Evolutionary conservation across 2,113 vertebrate species (phyloP), one percentile per base, ranked within the genome.

Genomic region (Myrmophylax atrothorax): DNA sequence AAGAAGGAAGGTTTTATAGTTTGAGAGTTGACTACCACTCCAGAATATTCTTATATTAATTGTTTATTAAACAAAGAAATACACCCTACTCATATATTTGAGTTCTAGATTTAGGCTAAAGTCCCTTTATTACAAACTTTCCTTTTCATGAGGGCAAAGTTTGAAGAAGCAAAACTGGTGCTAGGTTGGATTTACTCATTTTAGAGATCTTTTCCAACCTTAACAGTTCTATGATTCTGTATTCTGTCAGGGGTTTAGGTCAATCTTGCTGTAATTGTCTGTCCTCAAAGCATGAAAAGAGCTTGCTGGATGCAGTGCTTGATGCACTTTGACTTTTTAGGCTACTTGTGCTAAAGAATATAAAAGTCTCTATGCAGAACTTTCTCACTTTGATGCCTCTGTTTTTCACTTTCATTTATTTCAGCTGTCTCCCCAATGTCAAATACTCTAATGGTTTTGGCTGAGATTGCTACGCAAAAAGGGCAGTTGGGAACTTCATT

Each of bases 181-280:
- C 33, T 58, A 58, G 56, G 33, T 58, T 35, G 33, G 12, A n/a
- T 56, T 56, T 56, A 55, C 31, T 31, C 16, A 12, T 55, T 29
- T 55, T 31, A 31, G 52, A 55, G 52, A 31, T 56, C 55, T 56
- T 31, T 31, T 56, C 55, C 18, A 56, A 31, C 19, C 31, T 56
- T n/a, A 56, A 56, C 19, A 56, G 33, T 56, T 56, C 55, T n/a
- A 22, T 33, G 55, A 56, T 14, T 56, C 33, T 56, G 10, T 22
- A 8, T 33, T 82, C 22, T 35, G 23, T 0, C 0, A 47, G 11
- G 9, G 4, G 3, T 52, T 52, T 80, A 53, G 9, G 25, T 47
- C 44, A 46, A 8, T 46, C 56, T 64, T 52, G 3, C 24, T 47
- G 23, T 50, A n/a, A 25, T 50, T 67, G 74, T 14, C 40, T 74